Conservation (phyloP, 2,797 vertebrate genomes). For the Labeo calbasu region DNA sequence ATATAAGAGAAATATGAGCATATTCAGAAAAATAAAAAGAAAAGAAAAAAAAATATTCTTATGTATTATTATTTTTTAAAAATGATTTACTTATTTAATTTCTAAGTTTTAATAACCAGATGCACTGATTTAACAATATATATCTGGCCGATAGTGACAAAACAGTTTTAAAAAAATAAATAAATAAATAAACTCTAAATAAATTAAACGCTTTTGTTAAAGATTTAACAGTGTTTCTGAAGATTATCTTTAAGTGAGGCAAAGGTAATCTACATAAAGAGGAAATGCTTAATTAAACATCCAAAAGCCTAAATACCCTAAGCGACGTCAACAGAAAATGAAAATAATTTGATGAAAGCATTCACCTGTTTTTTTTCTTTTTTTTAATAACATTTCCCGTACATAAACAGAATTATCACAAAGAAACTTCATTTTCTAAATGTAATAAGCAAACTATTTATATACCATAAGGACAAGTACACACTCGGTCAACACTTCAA, state of each 20-base stretch:
- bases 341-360: not conserved
- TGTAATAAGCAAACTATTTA: slow-evolving; percentile 1
- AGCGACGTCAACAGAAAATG: not conserved
- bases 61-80: too few relatives aligned
- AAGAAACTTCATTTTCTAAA: not conserved
- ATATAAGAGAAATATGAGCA: too few relatives aligned
- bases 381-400: not conserved
- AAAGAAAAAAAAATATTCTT: too few relatives aligned
- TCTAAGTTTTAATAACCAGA: too few relatives aligned
- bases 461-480: not conserved
- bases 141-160: too few relatives aligned
- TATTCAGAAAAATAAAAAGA: too few relatives aligned
- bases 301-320: not conserved
- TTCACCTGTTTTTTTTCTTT: too few relatives aligned
- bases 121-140: too few relatives aligned
- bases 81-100: too few relatives aligned
- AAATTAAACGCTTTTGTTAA: not conserved
- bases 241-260: not conserved
- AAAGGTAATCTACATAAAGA: not conserved
- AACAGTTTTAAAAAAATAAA: too few relatives aligned
- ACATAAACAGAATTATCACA: not conserved
- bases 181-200: not conserved
- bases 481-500: not conserved
- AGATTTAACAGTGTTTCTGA: not conserved
- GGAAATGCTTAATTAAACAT: not conserved